These are phyloP conservation scores for Agonopterix alstromeriana DNA, from an alignment of 2,888 invertebrate genomes.

Conservation along the genomic window DNA sequence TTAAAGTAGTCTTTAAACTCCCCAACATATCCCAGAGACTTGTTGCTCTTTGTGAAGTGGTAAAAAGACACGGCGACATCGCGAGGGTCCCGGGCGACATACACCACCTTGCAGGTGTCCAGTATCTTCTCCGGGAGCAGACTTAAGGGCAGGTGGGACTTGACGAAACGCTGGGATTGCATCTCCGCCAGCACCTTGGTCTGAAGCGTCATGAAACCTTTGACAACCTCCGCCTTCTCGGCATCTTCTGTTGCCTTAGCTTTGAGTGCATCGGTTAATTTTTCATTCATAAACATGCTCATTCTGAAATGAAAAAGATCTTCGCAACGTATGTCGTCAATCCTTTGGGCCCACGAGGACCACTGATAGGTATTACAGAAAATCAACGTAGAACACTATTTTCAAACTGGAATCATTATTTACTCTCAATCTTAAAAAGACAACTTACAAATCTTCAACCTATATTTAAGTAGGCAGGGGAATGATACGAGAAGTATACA, in stretches of 20 bases:
- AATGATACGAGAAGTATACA: no score
- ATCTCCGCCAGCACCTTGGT: not conserved
- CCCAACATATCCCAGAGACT: slow-evolving; percentile 69
- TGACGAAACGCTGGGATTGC: slow-evolving; percentile 25
- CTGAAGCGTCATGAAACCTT: slow-evolving; percentile 4
- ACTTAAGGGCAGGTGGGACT: slow-evolving; percentile 82
- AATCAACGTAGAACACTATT: no score
- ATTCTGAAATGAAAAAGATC: not conserved
- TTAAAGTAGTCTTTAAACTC: slow-evolving; percentile 55
- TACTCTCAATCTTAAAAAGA: no score
- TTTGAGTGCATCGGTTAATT: not conserved
- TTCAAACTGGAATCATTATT: no score
- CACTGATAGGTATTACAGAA: not conserved
- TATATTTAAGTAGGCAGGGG: no score
- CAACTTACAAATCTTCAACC: no score
- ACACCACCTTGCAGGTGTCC: slow-evolving; percentile 73
- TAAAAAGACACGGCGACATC: slow-evolving; percentile 87
- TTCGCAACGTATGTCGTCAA: not conserved
- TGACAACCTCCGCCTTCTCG: slow-evolving; percentile 9
- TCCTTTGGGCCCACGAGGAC: no score
- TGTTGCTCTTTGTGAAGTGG: slow-evolving; percentile 15
- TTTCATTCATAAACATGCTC: not conserved
- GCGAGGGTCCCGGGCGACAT: slow-evolving; percentile 87
- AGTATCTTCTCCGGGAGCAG: slow-evolving; percentile 78
- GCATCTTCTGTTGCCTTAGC: not conserved